phyloP scores from a whole-genome alignment of 2,113 vertebrate species.

The Corythornis vintsioides region DNA sequence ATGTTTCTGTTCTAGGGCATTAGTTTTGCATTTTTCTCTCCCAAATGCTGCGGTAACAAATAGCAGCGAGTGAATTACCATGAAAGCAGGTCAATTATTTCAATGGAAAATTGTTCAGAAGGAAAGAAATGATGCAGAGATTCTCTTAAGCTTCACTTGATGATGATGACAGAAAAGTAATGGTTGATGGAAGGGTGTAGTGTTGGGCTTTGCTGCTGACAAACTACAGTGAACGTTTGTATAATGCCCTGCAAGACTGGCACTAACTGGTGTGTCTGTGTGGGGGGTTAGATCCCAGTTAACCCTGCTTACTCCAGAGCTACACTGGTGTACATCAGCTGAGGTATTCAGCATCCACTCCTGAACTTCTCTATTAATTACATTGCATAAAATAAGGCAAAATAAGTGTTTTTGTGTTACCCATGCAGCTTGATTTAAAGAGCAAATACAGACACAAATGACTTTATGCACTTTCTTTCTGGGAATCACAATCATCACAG shows the following conservation, averaged over 20 bases:
- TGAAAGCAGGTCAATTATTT: conserved; percentile 63
- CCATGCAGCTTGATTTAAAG: background rate
- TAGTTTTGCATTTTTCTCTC: conserved; percentile 72
- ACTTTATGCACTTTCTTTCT: background rate
- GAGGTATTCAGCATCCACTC: background rate
- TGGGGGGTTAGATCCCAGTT: background rate
- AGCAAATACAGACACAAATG: background rate
- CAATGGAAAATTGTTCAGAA: conserved; percentile 31
- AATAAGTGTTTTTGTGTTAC: conserved; percentile 8
- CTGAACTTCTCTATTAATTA: background rate
- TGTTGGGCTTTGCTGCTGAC: conserved; percentile 44
- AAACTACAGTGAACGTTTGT: background rate
- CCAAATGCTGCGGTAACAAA: conserved; percentile 46
- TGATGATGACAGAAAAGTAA: conserved; percentile 41
- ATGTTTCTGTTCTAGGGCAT: conserved; percentile 74
- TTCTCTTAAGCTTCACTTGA: conserved; percentile 30
- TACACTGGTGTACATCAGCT: background rate
- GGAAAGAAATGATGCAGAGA: conserved; percentile 15
- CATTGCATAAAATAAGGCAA: conserved; percentile 10
- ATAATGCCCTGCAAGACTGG: background rate
- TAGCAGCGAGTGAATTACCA: conserved; percentile 11
- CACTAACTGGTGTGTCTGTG: background rate
- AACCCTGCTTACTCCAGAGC: background rate
- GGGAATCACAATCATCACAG: background rate
- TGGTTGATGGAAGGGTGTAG: conserved; percentile 31